phyloP scores from a whole-genome alignment of 2,797 vertebrate species.

The Danio albolineatus region DNA sequence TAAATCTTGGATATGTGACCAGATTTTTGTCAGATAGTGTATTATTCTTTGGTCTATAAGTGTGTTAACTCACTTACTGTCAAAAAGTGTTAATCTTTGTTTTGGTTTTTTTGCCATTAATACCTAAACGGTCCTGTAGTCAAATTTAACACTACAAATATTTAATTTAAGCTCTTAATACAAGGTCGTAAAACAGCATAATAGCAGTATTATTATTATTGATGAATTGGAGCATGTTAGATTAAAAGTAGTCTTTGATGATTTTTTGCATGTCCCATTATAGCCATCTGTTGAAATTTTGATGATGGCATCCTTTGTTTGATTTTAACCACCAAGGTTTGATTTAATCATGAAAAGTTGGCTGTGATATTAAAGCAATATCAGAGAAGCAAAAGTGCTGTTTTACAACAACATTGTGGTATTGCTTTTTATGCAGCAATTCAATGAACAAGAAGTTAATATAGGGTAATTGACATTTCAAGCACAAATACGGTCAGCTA shows the following conservation, averaged over 20 bases:
- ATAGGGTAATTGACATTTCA: not conserved
- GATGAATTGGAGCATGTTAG: not conserved
- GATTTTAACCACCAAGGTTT: not conserved
- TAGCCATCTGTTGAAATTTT: not conserved
- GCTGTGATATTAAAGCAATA: not conserved
- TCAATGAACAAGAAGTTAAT: not conserved
- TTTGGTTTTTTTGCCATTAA: not conserved
- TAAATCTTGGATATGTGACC: too few species aligned
- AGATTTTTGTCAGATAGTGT: too few species aligned
- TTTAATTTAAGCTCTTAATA: not conserved
- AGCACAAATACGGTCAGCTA: conserved; percentile 4
- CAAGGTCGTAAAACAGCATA: not conserved
- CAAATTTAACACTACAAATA: not conserved
- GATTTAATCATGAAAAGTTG: not conserved
- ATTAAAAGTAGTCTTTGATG: not conserved
- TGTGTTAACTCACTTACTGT: not conserved
- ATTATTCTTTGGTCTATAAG: not conserved
- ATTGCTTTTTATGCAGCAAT: conserved; percentile 6
- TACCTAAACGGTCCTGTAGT: not conserved
- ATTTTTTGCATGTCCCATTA: not conserved
- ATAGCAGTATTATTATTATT: not conserved
- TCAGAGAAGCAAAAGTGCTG: not conserved
- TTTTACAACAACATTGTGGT: not conserved
- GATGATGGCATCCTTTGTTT: not conserved
- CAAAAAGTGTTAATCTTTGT: not conserved